Conservation (phyloP, 2,113 vertebrate species). For the Mobula hypostoma region DNA sequence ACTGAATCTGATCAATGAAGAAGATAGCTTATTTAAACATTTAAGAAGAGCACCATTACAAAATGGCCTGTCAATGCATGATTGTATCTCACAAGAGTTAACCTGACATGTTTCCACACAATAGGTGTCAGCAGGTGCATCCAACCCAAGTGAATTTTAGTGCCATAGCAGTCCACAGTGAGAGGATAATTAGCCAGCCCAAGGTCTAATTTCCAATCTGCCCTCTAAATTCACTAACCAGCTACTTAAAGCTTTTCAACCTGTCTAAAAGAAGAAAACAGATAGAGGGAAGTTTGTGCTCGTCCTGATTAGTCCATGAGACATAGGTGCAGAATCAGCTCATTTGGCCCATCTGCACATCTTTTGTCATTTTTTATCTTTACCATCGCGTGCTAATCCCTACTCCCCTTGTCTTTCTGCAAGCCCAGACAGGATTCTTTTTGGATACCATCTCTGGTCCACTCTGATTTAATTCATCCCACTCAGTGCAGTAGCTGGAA, state of each 20-base stretch:
- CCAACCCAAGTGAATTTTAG: not conserved
- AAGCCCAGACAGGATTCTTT: not conserved
- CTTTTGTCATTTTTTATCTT: not conserved
- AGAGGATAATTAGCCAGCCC: not conserved
- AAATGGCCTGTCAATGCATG: not conserved
- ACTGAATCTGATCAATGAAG: not conserved
- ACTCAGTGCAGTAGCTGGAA: not conserved
- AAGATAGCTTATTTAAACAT: not conserved
- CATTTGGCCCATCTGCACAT: not conserved
- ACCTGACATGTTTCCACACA: not conserved
- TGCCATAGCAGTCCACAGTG: not conserved
- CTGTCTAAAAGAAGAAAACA: not conserved
- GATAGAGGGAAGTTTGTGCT: not conserved
- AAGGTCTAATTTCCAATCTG: not conserved
- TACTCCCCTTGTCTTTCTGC: not conserved
- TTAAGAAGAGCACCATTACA: not conserved
- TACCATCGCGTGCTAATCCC: not conserved
- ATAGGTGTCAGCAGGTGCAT: not conserved
- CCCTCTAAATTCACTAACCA: not conserved
- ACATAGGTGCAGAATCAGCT: no score
- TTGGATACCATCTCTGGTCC: not conserved
- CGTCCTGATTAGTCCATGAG: not conserved
- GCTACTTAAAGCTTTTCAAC: not conserved
- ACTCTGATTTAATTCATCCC: not conserved
- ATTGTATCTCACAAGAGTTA: not conserved